phyloP scores from a whole-genome alignment of 1,140 invertebrate genomes.

The Stegodyphus mimosarum region DNA sequence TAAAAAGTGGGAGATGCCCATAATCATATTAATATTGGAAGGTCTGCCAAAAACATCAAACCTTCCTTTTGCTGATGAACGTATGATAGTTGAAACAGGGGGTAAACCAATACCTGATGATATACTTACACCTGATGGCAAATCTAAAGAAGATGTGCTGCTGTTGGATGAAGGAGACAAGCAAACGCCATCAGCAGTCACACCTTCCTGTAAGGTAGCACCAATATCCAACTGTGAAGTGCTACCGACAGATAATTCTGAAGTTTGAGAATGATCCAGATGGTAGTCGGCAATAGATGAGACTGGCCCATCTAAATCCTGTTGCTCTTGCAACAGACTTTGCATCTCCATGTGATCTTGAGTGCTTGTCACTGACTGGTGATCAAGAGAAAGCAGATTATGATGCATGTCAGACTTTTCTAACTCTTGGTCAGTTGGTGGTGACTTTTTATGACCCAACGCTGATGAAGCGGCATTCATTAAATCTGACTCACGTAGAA shows the following conservation, averaged over 20 bases:
- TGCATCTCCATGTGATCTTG: slow-evolving; percentile 53
- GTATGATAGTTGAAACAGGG: slow-evolving; percentile 60
- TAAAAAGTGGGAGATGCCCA: slow-evolving; percentile 51
- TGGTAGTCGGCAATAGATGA: slow-evolving; percentile 38
- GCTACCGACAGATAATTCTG: slow-evolving; percentile 41
- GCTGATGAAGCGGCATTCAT: slow-evolving; percentile 53
- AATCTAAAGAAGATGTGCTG: slow-evolving; percentile 48
- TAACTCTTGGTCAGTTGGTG: slow-evolving; percentile 9
- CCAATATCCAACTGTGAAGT: slow-evolving; percentile 23
- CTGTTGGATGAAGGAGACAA: slow-evolving; percentile 49
- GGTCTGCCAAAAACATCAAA: slow-evolving; percentile 48
- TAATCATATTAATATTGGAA: slow-evolving; percentile 40
- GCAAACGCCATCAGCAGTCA: slow-evolving; percentile 37
- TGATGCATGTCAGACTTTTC: slow-evolving; percentile 23
- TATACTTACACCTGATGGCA: slow-evolving; percentile 50
- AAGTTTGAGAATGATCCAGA: slow-evolving; percentile 45
- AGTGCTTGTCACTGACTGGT: slow-evolving; percentile 26
- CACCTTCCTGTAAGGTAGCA: slow-evolving; percentile 24
- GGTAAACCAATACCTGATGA: slow-evolving; percentile 48
- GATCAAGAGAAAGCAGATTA: slow-evolving; percentile 27
- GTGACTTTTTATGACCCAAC: slow-evolving; percentile 32
- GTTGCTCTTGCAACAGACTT: slow-evolving; percentile 35
- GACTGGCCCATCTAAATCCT: slow-evolving; percentile 31
- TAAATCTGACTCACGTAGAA: slow-evolving; percentile 41
- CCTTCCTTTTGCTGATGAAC: slow-evolving; percentile 47